These are phyloP conservation scores for Epinephelus lanceolatus DNA, from an alignment of 2,113 vertebrate genomes.

Conservation along the genomic window DNA sequence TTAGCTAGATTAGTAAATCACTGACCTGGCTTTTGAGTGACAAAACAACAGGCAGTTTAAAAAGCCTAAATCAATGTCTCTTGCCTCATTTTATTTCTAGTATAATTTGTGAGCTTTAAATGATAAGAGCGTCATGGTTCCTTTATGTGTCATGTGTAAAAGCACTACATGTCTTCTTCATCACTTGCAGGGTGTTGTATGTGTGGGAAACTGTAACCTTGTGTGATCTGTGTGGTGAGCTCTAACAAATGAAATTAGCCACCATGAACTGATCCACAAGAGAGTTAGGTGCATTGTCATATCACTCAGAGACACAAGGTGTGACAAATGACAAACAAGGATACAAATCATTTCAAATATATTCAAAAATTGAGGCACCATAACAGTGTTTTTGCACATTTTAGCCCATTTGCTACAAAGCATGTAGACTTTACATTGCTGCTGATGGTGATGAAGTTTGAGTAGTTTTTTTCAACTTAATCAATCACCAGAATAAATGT, in stretches of 20 bases:
- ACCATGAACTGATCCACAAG: not conserved
- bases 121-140: no score
- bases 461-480: not conserved
- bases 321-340: conserved; percentile 1
- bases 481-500: no score
- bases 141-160: no score
- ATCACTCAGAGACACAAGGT: not conserved
- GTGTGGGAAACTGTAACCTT: not conserved
- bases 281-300: not conserved
- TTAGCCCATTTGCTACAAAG: not conserved
- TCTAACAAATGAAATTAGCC: not conserved
- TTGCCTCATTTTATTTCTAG: no score
- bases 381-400: not conserved
- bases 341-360: conserved; percentile 7
- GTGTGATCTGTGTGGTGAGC: not conserved
- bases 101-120: no score
- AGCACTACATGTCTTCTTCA: not conserved
- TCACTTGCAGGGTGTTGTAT: not conserved
- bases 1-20: not conserved
- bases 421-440: not conserved
- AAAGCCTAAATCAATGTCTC: not conserved
- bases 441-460: not conserved
- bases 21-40: not conserved
- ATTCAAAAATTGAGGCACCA: not conserved
- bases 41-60: not conserved